Evolutionary conservation across 2,888 invertebrate species (phyloP).

Genomic region (Byasa hedistus): DNA sequence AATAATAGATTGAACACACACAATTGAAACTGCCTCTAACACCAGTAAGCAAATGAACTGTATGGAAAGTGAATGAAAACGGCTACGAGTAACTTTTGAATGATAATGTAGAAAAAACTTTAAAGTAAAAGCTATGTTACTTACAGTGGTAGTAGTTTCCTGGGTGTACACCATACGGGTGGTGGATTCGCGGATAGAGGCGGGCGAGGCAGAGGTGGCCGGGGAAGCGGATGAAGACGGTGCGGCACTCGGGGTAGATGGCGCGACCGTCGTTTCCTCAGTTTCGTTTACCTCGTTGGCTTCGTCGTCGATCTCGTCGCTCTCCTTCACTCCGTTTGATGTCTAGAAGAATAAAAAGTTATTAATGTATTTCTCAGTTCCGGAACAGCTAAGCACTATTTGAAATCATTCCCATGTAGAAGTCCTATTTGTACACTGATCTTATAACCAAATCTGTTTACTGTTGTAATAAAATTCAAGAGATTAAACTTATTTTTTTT

Average conservation of each 20-base stretch:
- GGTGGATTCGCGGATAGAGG: conserved; percentile 56
- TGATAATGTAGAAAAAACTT: not conserved
- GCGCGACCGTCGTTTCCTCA: conserved; percentile 51
- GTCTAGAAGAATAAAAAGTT: conserved; percentile 45
- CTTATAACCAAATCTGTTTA: no score
- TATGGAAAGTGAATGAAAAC: no score
- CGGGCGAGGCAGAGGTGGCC: conserved; percentile 49
- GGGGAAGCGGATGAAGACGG: conserved; percentile 49
- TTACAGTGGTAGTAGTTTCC: conserved; percentile 68
- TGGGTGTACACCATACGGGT: conserved; percentile 58
- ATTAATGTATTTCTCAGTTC: not conserved
- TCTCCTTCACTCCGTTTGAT: conserved; percentile 70
- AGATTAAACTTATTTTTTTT: no score
- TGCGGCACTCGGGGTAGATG: conserved; percentile 44
- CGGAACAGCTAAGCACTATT: no score
- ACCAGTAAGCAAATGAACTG: no score
- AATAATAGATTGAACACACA: no score
- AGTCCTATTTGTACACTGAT: no score
- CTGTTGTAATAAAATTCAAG: no score
- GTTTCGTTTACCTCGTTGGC: conserved; percentile 59
- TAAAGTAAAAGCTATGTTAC: conserved; percentile 34
- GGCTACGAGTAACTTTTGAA: no score
- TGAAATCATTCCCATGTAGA: no score
- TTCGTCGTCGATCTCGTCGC: conserved; percentile 68
- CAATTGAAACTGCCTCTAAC: no score